Evolutionary conservation across 2,797 vertebrate species (phyloP), one percentile per base, ranked within the genome.

Genomic region (Hozukius guyotensis): DNA sequence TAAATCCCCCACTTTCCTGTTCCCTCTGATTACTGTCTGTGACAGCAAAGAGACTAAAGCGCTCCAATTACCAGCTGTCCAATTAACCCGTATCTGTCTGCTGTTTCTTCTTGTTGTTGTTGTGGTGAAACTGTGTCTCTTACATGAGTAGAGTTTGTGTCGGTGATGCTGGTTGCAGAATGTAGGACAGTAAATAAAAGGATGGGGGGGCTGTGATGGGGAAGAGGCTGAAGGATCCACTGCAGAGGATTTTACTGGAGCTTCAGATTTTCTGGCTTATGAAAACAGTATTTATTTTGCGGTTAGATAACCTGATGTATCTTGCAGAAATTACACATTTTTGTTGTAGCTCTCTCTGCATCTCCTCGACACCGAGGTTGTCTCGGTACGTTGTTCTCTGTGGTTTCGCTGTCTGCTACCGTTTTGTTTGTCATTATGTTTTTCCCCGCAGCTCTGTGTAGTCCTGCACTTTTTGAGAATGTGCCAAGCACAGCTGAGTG

Each of bases 401-500:
- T 57, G 66, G 22, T 72, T 87, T 87, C 29, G 0, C 55, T 72
- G 59, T 85, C 59, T 81, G 86, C 79, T 78, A 32, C 55, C n/a
- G 18, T 74, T 82, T 83, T 86, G 80, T 82, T 86, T 72, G 83
- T 85, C 66, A 73, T 89, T 80, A 75, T 87, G 80, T 84, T 81
- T 86, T 27, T 29, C 57, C 81, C 86, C 1, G 25, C 85, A 87
- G 87, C 85, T 80, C 57, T 69, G 49, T 77, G 68, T 75, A 55
- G 83, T 76, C 73, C 73, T 76, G 78, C 3, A 24, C 78, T 81
- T 84, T 87, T 68, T 86, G 85, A 90, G 78, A 75, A 65, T 83
- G 86, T 80, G 88, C 84, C 88, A 91, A 57, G 46, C 77, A 46
- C 52, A 73, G 76, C 80, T 87, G 84, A 92, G 80, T 91, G 85